A percentile compares a stretch with the other conserved stretches of the same genome.
These are phyloP conservation scores for Takifugu bimaculatus DNA, from an alignment of 2,113 vertebrate genomes.

Conservation along the genomic window DNA sequence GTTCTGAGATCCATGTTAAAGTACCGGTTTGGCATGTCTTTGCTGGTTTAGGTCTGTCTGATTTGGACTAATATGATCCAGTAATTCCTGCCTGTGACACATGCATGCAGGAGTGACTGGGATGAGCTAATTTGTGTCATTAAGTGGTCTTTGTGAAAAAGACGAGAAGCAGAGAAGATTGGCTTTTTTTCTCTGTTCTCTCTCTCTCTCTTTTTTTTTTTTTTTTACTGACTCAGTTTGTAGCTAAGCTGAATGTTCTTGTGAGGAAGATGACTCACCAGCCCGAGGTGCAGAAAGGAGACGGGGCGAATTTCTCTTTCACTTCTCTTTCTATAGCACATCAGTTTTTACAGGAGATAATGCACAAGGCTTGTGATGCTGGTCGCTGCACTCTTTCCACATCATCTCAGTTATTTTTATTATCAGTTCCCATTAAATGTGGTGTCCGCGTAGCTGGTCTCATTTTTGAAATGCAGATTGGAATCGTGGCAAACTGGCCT, in stretches of 20 bases:
- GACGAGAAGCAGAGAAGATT: constrained; percentile 28
- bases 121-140: constrained; percentile 24
- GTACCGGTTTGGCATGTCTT: constrained; percentile 26
- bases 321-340: constrained; percentile 66
- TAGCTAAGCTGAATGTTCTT: constrained; percentile 72
- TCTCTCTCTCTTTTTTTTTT: constrained; percentile 11
- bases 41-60: constrained; percentile 26
- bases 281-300: constrained; percentile 67
- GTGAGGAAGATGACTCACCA: constrained; percentile 74
- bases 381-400: constrained; percentile 14
- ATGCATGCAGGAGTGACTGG: constrained; percentile 18
- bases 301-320: constrained; percentile 68
- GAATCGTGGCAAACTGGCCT: constrained; percentile 67
- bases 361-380: constrained; percentile 36
- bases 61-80: constrained; percentile 23
- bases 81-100: constrained; percentile 7
- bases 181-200: constrained; percentile 24
- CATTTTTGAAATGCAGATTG: constrained; percentile 55
- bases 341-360: constrained; percentile 59
- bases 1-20: constrained; percentile 57
- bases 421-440: constrained; percentile 39
- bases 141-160: constrained; percentile 25
- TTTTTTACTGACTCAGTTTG: constrained; percentile 60
- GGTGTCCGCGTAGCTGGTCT: constrained; percentile 53
- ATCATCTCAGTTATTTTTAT: constrained; percentile 49